phyloP scores from a whole-genome alignment of 2,113 vertebrate genomes.

The Ariopsis seemanni region DNA sequence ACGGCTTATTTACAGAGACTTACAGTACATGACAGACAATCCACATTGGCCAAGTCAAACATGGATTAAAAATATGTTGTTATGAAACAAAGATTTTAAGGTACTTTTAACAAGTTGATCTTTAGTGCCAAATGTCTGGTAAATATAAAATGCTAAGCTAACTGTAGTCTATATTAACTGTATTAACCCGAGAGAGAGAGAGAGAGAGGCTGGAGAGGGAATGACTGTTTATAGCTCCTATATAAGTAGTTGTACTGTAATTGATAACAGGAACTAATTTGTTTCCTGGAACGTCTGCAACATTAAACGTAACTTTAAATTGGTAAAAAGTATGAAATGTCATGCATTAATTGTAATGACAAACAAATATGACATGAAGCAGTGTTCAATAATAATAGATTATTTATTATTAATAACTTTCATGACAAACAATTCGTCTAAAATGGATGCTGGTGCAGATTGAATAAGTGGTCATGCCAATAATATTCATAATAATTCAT shows the following conservation, averaged over 20 bases:
- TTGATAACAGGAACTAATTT: neutral
- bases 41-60: neutral
- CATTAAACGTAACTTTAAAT: neutral
- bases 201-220: neutral
- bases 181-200: neutral
- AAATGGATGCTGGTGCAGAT: neutral
- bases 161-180: neutral
- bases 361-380: neutral
- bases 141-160: neutral
- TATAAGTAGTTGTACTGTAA: neutral
- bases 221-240: neutral
- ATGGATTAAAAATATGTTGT: neutral
- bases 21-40: neutral
- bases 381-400: neutral
- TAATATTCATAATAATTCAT: neutral
- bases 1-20: neutral
- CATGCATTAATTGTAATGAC: neutral
- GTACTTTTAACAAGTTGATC: too few relatives aligned
- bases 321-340: neutral
- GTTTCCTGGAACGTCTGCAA: neutral
- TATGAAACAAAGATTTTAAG: neutral
- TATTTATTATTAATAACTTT: neutral
- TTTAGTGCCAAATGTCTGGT: neutral
- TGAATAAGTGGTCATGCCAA: neutral
- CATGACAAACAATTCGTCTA: neutral